Evolutionary conservation across 2,888 invertebrate species (phyloP), one percentile per base, ranked within the genome.

Genomic region (Sylvicola fuscatus): DNA sequence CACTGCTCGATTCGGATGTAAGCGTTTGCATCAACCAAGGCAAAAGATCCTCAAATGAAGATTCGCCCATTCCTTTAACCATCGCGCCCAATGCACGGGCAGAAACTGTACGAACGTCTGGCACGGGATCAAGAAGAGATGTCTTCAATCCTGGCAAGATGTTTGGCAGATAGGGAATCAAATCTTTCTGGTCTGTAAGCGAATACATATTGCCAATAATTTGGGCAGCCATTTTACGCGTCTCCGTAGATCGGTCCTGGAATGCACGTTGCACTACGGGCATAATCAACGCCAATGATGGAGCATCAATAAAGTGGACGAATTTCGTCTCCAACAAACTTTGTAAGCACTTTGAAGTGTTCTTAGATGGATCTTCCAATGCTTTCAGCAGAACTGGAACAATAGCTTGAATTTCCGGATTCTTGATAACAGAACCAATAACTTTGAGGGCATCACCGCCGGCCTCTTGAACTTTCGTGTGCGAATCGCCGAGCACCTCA

Each of bases 201-300:
- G 93, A 93, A 61, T 97, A 98, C 92, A 98, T 97, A 60, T 97
- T 98, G 38, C 97, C 95, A 47, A 99, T 95, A 54, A 99, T 97
- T 64, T 98, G 95, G 3, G 95, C 93, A 2, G 98, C 92, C 92
- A 97, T 95, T 65, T 97, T 92, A 47, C 98, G 70, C 0, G 93
- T 97, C 63, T 98, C 97, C 0, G 97, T 95, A 34, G 90, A 89
- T 42, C 98, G 71, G 61, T 97, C 97, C 62, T 90, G 81, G 62
- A 98, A 97, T 8, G 97, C 95, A 44, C 98, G 68, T 58, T 95
- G 86, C 17, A 98, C 92, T 3, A 98, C 95, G 0, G 98, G 98
- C 97, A 99, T 98, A 49, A 99, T 95, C 36, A 99, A 68, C 39
- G 98, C 97, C 14, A 99, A 66, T 0, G 97, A 97, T 1, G 98